Base-by-base conservation (phyloP, 2,888 invertebrate genomes). In the Chymomyza caudatula region DNA sequence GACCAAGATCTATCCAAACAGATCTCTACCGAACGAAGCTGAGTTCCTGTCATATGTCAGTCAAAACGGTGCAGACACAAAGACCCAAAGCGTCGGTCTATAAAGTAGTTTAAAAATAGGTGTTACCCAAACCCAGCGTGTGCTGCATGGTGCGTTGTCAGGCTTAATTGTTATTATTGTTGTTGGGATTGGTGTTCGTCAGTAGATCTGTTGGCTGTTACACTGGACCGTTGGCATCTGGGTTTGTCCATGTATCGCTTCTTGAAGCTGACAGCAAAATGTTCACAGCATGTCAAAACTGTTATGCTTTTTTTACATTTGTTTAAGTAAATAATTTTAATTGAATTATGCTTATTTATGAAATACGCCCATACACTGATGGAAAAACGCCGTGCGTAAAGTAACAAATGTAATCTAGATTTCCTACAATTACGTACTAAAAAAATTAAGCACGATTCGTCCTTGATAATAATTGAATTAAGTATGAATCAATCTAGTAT, bases 221-320 rank as follows among this genome's bases (percentile, higher is more conserved):
- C 15, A 42, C 53, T 37, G 57, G 29, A 23, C 19, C 20, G 13
- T 22, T 20, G 15, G 4, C 20, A 20, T 15, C 47, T 37, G 47
- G 17, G 47, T 13, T n/a, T 51, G 13, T 51, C 19, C 22, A 51
- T 19, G 13, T 51, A 20, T 22, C 2, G 65, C 69, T 69, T 69
- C 20, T 69, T 72, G 72, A 74, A 76, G 71, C 71, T 67, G 78
- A 78, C 73, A 75, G 81, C 77, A 37, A 75, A 75, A 77, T 75
- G 77, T 80, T 81, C 73, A 78, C 81, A 81, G 65, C 71, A 67
- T 75, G 78, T 80, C 78, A 80, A 81, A 78, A 80, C 71, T 81
- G 65, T 61, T 78, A 73, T 70, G 70, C 66, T 63, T 73, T 71
- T 79, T 73, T 76, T 51, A 68, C 51, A 64, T 65, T 60, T 44